phyloP scores from a whole-genome alignment of 2,888 invertebrate genomes.

The Phanerotoma sp. region DNA sequence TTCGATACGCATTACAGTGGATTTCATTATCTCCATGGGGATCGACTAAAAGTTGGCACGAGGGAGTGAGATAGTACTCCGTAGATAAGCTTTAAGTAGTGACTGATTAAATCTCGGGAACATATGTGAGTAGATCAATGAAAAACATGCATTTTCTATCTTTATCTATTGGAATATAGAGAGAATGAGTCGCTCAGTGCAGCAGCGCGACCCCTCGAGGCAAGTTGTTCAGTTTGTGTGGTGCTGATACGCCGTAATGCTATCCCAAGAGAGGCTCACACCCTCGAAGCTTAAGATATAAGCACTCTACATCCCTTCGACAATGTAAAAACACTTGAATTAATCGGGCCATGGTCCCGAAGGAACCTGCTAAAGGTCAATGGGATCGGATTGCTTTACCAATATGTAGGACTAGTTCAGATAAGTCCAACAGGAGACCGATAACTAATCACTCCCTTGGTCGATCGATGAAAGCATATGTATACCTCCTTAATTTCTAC shows the following conservation, averaged over 20 bases:
- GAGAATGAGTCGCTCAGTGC: too few relatives aligned
- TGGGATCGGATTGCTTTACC: constrained; percentile 32
- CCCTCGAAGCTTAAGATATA: constrained; percentile 22
- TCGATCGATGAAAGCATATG: constrained; percentile 30
- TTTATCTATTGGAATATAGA: constrained; percentile 8
- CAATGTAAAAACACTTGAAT: constrained; percentile 56
- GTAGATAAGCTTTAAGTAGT: constrained; percentile 47
- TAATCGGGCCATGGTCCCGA: constrained; percentile 54
- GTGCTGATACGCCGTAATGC: constrained; percentile 56
- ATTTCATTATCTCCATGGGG: constrained; percentile 47
- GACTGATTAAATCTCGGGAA: constrained; percentile 56
- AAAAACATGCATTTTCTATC: constrained; percentile 16
- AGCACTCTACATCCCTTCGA: constrained; percentile 15
- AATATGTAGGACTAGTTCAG: too few relatives aligned
- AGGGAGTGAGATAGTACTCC: constrained; percentile 15
- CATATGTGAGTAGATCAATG: constrained; percentile 56
- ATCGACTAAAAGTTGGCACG: constrained; percentile 3
- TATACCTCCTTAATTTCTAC: constrained; percentile 28
- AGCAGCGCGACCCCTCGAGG: constrained; percentile 31
- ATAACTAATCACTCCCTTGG: constrained; percentile 34
- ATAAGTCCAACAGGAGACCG: too few relatives aligned
- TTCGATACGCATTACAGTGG: constrained; percentile 49
- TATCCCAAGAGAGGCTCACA: constrained; percentile 46
- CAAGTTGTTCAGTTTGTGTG: constrained; percentile 49
- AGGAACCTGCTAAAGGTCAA: constrained; percentile 56